These are phyloP conservation scores for Zingel zingel DNA, from an alignment of 2,113 vertebrate species.

Conservation along the genomic window DNA sequence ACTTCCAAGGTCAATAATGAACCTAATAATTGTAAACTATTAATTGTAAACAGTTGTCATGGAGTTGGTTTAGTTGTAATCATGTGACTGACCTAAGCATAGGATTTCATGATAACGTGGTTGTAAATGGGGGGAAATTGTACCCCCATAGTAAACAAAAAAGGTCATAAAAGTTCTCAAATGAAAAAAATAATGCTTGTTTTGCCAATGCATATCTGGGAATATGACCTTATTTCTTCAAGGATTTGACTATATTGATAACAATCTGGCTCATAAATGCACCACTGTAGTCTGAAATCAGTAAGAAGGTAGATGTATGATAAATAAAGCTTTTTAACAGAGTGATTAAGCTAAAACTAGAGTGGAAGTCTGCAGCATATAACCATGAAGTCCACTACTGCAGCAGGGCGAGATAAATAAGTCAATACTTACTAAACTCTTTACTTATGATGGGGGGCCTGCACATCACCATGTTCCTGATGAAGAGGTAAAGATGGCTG, in stretches of 20 bases:
- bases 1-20: no score
- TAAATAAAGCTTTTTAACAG: not conserved
- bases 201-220: no score
- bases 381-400: not conserved
- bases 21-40: no score
- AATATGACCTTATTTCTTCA: not conserved
- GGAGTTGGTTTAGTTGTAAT: no score
- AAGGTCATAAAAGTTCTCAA: no score
- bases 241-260: not conserved
- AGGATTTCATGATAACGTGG: no score
- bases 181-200: not conserved
- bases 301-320: not conserved
- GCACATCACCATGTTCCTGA: conserved; percentile 79
- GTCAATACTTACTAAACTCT: conserved; percentile 88
- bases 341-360: not conserved
- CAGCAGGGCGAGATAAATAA: not conserved
- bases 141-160: not conserved
- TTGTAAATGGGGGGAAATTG: not conserved
- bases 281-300: not conserved
- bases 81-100: no score
- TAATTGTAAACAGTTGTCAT: no score
- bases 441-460: conserved; percentile 54
- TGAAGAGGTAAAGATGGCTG: conserved; percentile 90
- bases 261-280: not conserved
- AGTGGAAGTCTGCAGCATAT: not conserved